phyloP scores from a whole-genome alignment of 2,888 invertebrate species.

The Asteroscopus sphinx region DNA sequence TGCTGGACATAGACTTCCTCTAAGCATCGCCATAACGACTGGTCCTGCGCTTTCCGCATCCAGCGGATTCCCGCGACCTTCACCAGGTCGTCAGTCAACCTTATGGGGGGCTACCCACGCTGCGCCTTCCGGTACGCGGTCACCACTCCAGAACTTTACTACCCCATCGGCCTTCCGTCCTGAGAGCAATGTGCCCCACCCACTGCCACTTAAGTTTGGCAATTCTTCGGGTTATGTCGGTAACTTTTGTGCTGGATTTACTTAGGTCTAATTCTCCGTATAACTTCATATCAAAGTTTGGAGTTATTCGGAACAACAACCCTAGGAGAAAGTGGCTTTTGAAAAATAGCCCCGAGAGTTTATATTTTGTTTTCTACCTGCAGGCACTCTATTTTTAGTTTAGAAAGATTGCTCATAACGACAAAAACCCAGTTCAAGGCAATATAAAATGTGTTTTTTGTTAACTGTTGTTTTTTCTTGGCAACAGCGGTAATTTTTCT shows the following conservation, averaged over 20 bases:
- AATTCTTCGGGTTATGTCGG: too few species aligned
- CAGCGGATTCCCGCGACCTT: too few species aligned
- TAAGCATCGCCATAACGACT: too few species aligned
- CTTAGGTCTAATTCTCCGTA: conserved; percentile 23
- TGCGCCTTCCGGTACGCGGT: too few species aligned
- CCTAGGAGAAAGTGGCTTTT: conserved; percentile 14
- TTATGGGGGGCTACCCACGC: too few species aligned
- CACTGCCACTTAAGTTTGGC: too few species aligned
- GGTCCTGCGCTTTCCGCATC: too few species aligned
- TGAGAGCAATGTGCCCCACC: too few species aligned
- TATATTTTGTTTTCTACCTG: conserved; percentile 45
- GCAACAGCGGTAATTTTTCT: background rate
- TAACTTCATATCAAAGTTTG: conserved; percentile 28
- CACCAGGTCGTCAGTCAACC: too few species aligned
- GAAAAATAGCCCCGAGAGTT: conserved; percentile 25
- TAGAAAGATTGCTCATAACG: conserved; percentile 10
- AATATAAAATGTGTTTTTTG: conserved; percentile 14
- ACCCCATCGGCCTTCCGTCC: too few species aligned
- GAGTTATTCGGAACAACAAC: conserved; percentile 38
- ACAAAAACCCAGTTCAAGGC: conserved; percentile 13
- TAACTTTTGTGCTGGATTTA: conserved; percentile 18
- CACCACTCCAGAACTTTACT: too few species aligned
- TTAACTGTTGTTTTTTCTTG: background rate
- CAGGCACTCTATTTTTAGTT: conserved; percentile 28
- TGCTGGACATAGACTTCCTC: too few species aligned